A percentile compares a stretch with the other conserved stretches of the same genome.
Evolutionary conservation across 2,797 vertebrate genomes (phyloP).

Genomic region (Ataeniobius toweri): DNA sequence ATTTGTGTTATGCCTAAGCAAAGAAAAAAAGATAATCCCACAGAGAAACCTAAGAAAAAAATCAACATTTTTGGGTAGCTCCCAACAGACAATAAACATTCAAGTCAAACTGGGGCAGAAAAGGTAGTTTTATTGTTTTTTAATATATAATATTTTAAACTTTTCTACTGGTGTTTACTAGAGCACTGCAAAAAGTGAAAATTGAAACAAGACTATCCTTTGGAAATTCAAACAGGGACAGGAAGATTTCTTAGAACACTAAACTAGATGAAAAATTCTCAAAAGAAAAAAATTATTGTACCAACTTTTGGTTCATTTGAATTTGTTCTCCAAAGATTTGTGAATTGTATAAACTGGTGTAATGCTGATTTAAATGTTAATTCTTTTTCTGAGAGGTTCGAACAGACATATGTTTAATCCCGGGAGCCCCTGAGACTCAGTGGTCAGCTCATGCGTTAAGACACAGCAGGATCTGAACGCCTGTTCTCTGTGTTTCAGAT

Average conservation of each 20-base stretch:
- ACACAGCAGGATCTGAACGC: not conserved
- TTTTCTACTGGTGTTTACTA: not conserved
- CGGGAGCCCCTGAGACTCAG: no score
- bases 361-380: not conserved
- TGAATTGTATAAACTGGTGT: not conserved
- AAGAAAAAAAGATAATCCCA: not conserved
- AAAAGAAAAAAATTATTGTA: not conserved
- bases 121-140: not conserved
- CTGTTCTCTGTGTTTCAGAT: conserved; percentile 75
- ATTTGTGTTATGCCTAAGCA: no score
- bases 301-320: not conserved
- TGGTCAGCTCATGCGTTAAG: no score
- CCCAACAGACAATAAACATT: not conserved
- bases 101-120: not conserved
- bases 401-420: no score
- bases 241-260: not conserved
- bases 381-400: not conserved
- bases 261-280: not conserved
- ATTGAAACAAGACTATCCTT: no score
- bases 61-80: not conserved
- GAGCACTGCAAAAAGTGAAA: not conserved
- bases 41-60: not conserved
- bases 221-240: not conserved
- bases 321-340: not conserved
- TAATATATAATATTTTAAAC: not conserved